A percentile compares a stretch with the other conserved stretches of the same genome.
These are phyloP conservation scores for Trissolcus brochymenae DNA, from an alignment of 2,888 invertebrate genomes.

Conservation along the genomic window DNA sequence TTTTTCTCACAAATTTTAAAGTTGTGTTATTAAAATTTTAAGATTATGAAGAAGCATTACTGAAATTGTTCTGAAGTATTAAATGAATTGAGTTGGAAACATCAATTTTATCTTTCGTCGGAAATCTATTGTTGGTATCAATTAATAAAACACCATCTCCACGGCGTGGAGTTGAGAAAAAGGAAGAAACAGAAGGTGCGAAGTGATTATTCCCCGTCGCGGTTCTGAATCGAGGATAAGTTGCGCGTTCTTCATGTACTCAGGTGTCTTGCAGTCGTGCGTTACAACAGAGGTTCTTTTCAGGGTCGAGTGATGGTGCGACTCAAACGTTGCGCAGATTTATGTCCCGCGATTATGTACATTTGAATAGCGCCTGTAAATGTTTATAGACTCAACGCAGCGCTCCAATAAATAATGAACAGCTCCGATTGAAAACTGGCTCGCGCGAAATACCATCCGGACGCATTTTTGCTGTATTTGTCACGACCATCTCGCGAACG, in stretches of 20 bases:
- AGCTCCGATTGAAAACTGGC: conserved; percentile 32
- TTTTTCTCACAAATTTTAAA: no score
- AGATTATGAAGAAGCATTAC: no score
- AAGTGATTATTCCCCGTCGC: conserved; percentile 25
- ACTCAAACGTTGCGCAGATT: conserved; percentile 38
- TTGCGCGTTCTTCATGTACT: conserved; percentile 14
- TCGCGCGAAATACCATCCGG: not conserved
- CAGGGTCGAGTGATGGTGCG: conserved; percentile 61
- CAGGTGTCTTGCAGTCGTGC: conserved; percentile 25
- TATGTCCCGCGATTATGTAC: conserved; percentile 42
- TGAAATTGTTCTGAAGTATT: no score
- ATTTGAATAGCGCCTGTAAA: conserved; percentile 43
- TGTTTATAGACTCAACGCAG: conserved; percentile 29
- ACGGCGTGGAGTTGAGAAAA: conserved; percentile 1
- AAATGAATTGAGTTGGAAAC: no score
- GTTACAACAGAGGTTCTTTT: conserved; percentile 58
- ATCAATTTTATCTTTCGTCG: not conserved
- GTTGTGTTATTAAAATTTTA: no score
- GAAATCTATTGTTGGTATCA: conserved; percentile 2
- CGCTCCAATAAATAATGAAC: conserved; percentile 41
- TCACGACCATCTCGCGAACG: not conserved
- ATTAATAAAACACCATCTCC: conserved; percentile 11
- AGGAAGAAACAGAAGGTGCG: conserved; percentile 27
- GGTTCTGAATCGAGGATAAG: conserved; percentile 33
- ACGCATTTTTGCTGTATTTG: not conserved